These are phyloP conservation scores for Scophthalmus maximus DNA, from an alignment of 2,113 vertebrate species.

Conservation along the genomic window DNA sequence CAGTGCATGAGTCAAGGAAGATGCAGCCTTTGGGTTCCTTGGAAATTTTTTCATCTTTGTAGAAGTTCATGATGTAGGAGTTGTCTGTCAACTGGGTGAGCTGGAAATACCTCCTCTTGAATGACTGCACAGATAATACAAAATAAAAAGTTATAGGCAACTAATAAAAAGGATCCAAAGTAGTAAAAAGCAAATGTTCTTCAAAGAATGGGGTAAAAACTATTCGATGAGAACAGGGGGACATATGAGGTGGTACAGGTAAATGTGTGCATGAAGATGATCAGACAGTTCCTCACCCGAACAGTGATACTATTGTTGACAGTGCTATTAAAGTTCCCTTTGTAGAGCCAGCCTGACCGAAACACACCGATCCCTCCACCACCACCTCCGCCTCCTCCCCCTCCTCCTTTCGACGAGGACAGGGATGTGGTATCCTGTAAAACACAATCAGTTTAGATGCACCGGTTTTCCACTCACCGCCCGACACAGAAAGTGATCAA, in stretches of 20 bases:
- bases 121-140: slow-evolving; percentile 88
- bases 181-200: too few species aligned
- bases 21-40: slow-evolving; percentile 99
- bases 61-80: slow-evolving; percentile 99
- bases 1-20: slow-evolving; percentile 98
- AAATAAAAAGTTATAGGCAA: too few species aligned
- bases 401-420: slow-evolving; percentile 95
- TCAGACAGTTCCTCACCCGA: slow-evolving; percentile 85
- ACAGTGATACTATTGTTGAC: slow-evolving; percentile 98
- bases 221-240: too few species aligned
- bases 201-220: too few species aligned
- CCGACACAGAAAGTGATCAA: slow-evolving; percentile 34
- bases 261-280: neutral
- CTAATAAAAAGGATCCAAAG: neutral
- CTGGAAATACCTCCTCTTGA: slow-evolving; percentile 98
- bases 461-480: slow-evolving; percentile 13
- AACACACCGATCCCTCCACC: slow-evolving; percentile 90
- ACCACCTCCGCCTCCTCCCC: slow-evolving; percentile 86
- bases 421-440: slow-evolving; percentile 95
- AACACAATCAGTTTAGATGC: slow-evolving; percentile 12
- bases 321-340: slow-evolving; percentile 99
- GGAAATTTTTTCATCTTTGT: slow-evolving; percentile 99
- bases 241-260: neutral
- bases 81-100: slow-evolving; percentile 96
- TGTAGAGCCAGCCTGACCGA: slow-evolving; percentile 98